Evolutionary conservation across 2,113 vertebrate species (phyloP), one percentile per base, ranked within the genome.

Genomic region (Alethe castanea): DNA sequence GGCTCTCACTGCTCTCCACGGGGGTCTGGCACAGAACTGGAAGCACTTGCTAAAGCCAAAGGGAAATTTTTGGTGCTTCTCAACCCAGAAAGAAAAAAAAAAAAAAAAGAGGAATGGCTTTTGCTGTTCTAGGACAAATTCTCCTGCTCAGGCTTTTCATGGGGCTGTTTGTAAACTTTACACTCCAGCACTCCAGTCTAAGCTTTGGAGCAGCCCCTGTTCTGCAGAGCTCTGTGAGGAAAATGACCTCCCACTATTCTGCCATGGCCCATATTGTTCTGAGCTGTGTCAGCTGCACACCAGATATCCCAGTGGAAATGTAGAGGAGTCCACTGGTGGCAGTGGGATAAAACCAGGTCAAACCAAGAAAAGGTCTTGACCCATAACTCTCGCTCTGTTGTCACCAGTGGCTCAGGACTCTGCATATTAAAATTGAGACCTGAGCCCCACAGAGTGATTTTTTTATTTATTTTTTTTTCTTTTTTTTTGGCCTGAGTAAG

Each of bases 341-440:
- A 86, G 10, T 3, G 71, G 82, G 84, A 95, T 90, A 89, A 92
- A 92, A 93, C 76, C 79, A 90, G 90, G 90, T 71, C 79, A 94
- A 19, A 88, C 25, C 87, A 94, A 94, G 91, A 52, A 33, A 80
- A 95, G 38, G 12, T 57, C 85, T 59, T 74, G 92, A 84, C 67
- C 94, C 52, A 40, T 44, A 86, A 88, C 67, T 79, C 59, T 64
- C 0, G 0, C 40, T 57, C 64, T 88, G 50, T 62, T 16, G 1
- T 79, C 95, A 94, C 62, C 79, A n/a, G 13, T 13, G 19, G 50
- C 79, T 19, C 70, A 53, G 70, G 33, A 20, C 26, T 80, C 12
- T 60, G 85, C 15, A 6, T 17, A 28, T 86, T 90, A 67, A 15
- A 53, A 67, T n/a, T 0, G 1, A 83, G 78, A 66, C 47, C 71